Conservation (phyloP, 2,113 vertebrate genomes). For the Helogale parvula region DNA sequence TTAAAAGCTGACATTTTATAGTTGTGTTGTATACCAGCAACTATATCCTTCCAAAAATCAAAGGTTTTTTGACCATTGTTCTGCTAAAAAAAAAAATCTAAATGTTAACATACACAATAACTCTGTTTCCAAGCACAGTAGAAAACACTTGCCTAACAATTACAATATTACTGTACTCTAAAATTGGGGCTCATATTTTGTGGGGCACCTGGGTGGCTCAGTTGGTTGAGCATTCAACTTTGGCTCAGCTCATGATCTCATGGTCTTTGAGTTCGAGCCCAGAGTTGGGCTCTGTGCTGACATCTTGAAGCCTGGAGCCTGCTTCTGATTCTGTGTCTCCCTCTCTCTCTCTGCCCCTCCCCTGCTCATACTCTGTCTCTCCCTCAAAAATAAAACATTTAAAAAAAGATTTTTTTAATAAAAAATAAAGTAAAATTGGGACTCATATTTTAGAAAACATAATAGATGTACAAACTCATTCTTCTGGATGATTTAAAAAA, state of each 20-base stretch:
- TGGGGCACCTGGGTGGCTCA: too few species aligned
- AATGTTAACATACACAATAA: slow-evolving; percentile 35
- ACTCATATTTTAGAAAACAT: not conserved
- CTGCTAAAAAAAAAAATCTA: slow-evolving; percentile 83
- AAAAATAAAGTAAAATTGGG: not conserved
- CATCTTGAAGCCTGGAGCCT: too few species aligned
- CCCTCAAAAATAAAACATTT: too few species aligned
- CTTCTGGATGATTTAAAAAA: not conserved
- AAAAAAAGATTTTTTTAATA: too few species aligned
- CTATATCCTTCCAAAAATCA: slow-evolving; percentile 97
- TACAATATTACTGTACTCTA: not conserved
- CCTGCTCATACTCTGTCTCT: too few species aligned
- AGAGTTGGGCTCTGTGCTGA: too few species aligned
- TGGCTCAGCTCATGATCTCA: too few species aligned
- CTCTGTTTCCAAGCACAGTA: slow-evolving; percentile 30
- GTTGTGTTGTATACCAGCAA: slow-evolving; percentile 96
- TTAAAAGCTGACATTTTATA: slow-evolving; percentile 97
- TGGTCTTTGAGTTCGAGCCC: too few species aligned
- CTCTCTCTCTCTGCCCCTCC: too few species aligned
- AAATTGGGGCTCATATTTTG: not conserved
- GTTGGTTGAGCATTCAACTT: too few species aligned
- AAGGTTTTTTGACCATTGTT: slow-evolving; percentile 90
- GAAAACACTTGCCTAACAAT: slow-evolving; percentile 35
- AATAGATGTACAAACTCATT: slow-evolving; percentile 7
- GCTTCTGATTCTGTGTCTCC: too few species aligned